Percentiles rank a stretch among this genome's conserved stretches.
Conservation (phyloP, 2,888 invertebrate genomes). For the Agelastica alni region DNA sequence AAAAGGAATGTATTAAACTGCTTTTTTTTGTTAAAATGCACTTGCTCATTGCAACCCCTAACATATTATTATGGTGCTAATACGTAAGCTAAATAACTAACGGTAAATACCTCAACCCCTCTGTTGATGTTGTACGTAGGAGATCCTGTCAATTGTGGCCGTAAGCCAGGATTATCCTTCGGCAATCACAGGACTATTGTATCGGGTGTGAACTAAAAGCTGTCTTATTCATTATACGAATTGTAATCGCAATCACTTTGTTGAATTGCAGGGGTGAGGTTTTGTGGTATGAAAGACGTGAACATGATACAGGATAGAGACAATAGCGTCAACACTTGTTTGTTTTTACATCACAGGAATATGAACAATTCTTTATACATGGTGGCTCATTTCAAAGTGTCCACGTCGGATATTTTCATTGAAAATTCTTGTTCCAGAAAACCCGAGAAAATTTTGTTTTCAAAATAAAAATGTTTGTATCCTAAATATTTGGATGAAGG, state of each 20-base stretch:
- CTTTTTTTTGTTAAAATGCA: too few relatives aligned
- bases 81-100: constrained; percentile 20
- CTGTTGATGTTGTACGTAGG: constrained; percentile 34
- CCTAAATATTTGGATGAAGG: too few relatives aligned
- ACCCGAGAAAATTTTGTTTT: too few relatives aligned
- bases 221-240: constrained; percentile 43
- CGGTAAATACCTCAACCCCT: constrained; percentile 21
- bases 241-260: constrained; percentile 31
- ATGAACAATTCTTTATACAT: background rate
- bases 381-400: background rate
- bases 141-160: constrained; percentile 53
- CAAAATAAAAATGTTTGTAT: too few relatives aligned
- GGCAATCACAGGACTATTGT: constrained; percentile 58
- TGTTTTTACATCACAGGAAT: constrained; percentile 1
- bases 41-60: too few relatives aligned
- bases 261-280: constrained; percentile 20
- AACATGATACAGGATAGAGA: background rate
- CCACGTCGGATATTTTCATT: too few relatives aligned
- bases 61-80: background rate
- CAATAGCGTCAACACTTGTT: constrained; percentile 9
- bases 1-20: too few relatives aligned
- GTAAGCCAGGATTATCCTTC: constrained; percentile 57
- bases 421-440: too few relatives aligned
- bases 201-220: constrained; percentile 56
- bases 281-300: constrained; percentile 1